Conservation (phyloP, 1,140 invertebrate genomes). For the Amphibalanus amphitrite region DNA sequence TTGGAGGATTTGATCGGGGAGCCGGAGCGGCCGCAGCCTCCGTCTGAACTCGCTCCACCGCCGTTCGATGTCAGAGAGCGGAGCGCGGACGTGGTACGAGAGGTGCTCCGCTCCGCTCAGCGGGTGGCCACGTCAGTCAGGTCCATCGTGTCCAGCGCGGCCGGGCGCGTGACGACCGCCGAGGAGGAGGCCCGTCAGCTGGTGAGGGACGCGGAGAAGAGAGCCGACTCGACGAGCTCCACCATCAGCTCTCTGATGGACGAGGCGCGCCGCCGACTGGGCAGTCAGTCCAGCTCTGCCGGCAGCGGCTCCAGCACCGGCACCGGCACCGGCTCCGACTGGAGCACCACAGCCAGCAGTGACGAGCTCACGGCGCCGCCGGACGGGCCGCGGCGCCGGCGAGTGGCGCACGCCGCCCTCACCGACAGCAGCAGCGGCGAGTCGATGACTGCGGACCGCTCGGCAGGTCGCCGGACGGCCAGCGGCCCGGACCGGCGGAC, state of each 20-base stretch:
- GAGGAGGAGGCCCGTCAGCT: not conserved
- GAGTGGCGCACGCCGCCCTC: not conserved
- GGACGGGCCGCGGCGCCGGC: too few relatives aligned
- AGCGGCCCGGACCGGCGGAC: too few relatives aligned
- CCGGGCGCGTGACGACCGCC: too few relatives aligned
- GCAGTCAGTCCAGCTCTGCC: not conserved
- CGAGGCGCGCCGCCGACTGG: not conserved
- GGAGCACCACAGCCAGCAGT: not conserved
- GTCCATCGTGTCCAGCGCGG: not conserved
- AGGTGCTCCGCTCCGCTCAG: not conserved
- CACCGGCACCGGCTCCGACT: not conserved
- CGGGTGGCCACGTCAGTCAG: not conserved
- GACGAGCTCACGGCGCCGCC: not conserved
- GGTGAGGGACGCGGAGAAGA: not conserved
- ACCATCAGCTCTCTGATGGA: not conserved
- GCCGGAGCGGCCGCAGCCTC: too few relatives aligned
- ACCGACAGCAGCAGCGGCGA: too few relatives aligned
- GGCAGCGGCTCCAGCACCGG: not conserved
- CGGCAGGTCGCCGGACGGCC: too few relatives aligned
- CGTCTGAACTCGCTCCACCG: too few relatives aligned
- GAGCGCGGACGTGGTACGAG: not conserved
- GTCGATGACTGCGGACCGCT: too few relatives aligned
- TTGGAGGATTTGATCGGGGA: not conserved
- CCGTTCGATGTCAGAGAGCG: not conserved
- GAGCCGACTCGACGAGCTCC: not conserved